These are phyloP conservation scores for Pseudomyrmex flavicornis DNA, from an alignment of 1,140 invertebrate genomes.

Conservation along the genomic window DNA sequence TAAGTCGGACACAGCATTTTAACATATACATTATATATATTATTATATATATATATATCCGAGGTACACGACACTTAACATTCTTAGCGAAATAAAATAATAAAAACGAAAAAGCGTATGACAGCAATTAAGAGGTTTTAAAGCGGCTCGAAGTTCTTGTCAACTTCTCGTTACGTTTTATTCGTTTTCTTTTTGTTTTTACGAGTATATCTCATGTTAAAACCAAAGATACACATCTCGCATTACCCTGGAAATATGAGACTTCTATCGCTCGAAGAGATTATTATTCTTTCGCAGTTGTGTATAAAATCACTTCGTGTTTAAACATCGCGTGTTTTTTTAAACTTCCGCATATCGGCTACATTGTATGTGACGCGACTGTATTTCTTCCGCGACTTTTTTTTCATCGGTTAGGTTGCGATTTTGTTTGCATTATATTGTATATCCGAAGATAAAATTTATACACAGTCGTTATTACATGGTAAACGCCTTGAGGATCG, in stretches of 20 bases:
- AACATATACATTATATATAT: not conserved
- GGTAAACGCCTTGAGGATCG: not conserved
- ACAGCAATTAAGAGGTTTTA: slow-evolving; percentile 30
- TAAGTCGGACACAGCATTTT: slow-evolving; percentile 46
- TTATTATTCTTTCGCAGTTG: slow-evolving; percentile 15
- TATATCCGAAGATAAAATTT: slow-evolving; percentile 45
- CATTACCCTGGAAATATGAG: slow-evolving; percentile 11
- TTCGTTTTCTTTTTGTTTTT: not conserved
- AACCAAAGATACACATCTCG: slow-evolving; percentile 15
- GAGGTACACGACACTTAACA: slow-evolving; percentile 21
- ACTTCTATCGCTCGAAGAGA: slow-evolving; percentile 6
- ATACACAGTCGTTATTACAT: not conserved
- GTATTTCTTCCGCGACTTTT: not conserved
- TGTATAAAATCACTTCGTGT: slow-evolving; percentile 38
- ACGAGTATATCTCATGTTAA: slow-evolving; percentile 14
- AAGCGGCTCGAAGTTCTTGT: not conserved
- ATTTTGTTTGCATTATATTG: slow-evolving; percentile 9
- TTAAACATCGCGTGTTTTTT: slow-evolving; percentile 10
- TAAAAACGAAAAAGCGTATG: not conserved
- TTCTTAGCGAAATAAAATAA: slow-evolving; percentile 16
- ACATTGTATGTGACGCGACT: slow-evolving; percentile 1
- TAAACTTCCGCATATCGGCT: not conserved
- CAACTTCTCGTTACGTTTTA: not conserved
- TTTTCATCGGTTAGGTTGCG: not conserved
- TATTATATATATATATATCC: not conserved